Conservation (phyloP, 2,797 vertebrate species). For the Tolypeutes matacus region DNA sequence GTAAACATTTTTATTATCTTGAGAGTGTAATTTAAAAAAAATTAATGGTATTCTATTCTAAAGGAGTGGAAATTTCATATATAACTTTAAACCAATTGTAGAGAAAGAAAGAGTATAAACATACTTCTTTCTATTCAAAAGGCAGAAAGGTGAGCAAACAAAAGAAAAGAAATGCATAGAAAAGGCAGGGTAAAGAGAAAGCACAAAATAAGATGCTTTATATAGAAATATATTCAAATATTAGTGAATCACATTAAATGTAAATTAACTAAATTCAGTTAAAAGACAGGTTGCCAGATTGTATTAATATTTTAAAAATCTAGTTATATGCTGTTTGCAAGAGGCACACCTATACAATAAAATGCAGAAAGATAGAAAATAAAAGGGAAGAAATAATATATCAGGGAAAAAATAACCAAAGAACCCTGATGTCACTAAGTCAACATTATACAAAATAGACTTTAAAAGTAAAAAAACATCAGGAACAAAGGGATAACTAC, state of each 20-base stretch:
- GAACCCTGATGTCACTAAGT: not conserved
- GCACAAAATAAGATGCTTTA: not conserved
- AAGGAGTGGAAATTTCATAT: conserved; percentile 1
- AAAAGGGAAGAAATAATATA: not conserved
- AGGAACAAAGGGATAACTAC: too few species aligned
- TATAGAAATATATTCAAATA: not conserved
- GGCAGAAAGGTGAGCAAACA: not conserved
- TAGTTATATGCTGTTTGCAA: too few species aligned
- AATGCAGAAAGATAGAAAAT: not conserved
- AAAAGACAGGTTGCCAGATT: not conserved
- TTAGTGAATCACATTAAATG: not conserved
- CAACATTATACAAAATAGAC: too few species aligned
- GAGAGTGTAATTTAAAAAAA: not conserved
- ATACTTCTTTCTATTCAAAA: not conserved
- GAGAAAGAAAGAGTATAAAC: not conserved
- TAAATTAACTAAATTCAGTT: not conserved
- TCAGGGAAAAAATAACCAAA: not conserved
- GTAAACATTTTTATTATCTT: not conserved
- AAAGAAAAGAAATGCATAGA: not conserved
- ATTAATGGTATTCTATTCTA: not conserved
- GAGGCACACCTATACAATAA: not conserved
- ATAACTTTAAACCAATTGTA: not conserved
- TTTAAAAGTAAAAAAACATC: too few species aligned
- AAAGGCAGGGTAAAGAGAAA: not conserved
- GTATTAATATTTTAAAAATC: too few species aligned